These are phyloP conservation scores for Pyrocoelia pectoralis DNA, from an alignment of 2,888 invertebrate genomes.

Conservation along the genomic window DNA sequence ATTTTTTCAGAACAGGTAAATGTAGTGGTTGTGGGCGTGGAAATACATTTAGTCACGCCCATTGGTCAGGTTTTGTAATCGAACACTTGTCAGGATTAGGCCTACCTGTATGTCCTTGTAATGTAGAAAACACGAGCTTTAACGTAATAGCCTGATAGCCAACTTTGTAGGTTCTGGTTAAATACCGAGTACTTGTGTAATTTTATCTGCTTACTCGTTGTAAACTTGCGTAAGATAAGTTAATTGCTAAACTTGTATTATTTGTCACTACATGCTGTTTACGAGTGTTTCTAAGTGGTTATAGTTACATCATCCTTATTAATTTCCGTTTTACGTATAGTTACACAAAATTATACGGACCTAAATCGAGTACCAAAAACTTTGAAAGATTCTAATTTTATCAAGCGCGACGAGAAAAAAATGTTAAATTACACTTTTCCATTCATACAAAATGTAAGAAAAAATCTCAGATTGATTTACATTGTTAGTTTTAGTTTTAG, in stretches of 20 bases:
- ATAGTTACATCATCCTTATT: not conserved
- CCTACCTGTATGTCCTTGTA: slow-evolving; percentile 50
- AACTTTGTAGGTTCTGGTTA: slow-evolving; percentile 32
- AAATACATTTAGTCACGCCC: slow-evolving; percentile 48
- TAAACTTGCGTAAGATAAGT: slow-evolving; percentile 34
- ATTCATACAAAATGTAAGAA: not conserved
- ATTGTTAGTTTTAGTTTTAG: slow-evolving; percentile 8
- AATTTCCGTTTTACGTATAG: not conserved
- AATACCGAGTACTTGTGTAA: slow-evolving; percentile 34
- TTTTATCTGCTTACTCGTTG: slow-evolving; percentile 38
- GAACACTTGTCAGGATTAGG: slow-evolving; percentile 52
- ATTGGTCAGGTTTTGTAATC: slow-evolving; percentile 49
- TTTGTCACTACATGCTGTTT: slow-evolving; percentile 18
- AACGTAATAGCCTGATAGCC: slow-evolving; percentile 39
- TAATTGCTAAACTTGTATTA: slow-evolving; percentile 32
- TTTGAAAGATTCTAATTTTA: not conserved
- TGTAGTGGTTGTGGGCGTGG: slow-evolving; percentile 54
- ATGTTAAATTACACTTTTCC: not conserved
- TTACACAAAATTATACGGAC: not conserved
- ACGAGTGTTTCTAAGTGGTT: slow-evolving; percentile 12
- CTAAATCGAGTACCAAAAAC: not conserved
- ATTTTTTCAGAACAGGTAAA: slow-evolving; percentile 57
- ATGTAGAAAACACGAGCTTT: slow-evolving; percentile 46
- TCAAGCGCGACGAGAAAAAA: not conserved
- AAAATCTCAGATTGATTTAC: slow-evolving; percentile 7